Conservation (phyloP, 2,113 vertebrate genomes). For the Bos javanicus region DNA sequence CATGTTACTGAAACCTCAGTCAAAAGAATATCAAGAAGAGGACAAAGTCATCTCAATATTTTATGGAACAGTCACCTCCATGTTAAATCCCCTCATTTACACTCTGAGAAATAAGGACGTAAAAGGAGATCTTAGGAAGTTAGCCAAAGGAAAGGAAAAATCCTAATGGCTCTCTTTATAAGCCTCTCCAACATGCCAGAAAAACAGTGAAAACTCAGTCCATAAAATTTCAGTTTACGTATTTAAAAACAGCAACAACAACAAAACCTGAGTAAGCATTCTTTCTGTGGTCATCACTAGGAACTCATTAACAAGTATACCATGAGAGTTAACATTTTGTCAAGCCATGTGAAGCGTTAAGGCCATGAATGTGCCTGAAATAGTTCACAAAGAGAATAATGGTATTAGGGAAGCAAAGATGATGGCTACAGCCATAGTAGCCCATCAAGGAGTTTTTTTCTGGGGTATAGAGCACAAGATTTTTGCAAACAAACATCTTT, state of each 20-base stretch:
- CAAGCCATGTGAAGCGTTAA: neutral
- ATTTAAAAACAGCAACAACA: neutral
- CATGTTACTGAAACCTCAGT: slow-evolving; percentile 11
- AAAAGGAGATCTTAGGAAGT: slow-evolving; percentile 27
- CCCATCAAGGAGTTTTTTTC: neutral
- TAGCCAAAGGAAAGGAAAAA: slow-evolving; percentile 14
- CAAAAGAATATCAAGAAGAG: neutral
- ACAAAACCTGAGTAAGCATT: neutral
- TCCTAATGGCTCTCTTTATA: neutral
- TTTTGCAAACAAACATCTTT: slow-evolving; percentile 4
- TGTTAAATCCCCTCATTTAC: slow-evolving; percentile 50
- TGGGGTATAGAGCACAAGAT: neutral
- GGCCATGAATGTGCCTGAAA: neutral
- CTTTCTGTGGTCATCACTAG: neutral
- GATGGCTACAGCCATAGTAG: neutral
- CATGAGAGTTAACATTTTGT: neutral
- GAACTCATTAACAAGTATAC: neutral
- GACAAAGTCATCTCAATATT: slow-evolving; percentile 34
- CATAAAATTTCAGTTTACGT: neutral
- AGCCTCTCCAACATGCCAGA: neutral
- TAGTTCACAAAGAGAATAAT: neutral
- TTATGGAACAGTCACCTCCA: slow-evolving; percentile 4
- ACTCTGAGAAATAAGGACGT: slow-evolving; percentile 31
- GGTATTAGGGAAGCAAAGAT: neutral
- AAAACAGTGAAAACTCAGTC: neutral